These are phyloP conservation scores for Cathartes aura DNA, from an alignment of 2,113 vertebrate species.

Conservation along the genomic window DNA sequence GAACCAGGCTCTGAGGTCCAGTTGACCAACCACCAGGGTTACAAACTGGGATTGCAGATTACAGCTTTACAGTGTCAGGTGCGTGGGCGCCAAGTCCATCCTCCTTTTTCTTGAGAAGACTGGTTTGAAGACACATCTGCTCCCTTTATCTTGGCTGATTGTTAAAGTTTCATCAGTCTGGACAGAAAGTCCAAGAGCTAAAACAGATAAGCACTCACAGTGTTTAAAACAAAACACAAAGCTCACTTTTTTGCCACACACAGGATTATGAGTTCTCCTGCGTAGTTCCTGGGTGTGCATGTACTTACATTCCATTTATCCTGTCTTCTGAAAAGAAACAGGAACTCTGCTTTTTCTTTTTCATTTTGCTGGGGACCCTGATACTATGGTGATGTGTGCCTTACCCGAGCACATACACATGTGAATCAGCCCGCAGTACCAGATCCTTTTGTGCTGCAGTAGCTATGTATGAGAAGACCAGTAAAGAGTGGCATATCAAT, in stretches of 20 bases:
- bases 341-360: background rate
- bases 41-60: background rate
- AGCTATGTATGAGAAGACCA: background rate
- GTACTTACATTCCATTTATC: background rate
- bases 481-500: background rate
- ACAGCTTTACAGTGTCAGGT: background rate
- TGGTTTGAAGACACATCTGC: background rate
- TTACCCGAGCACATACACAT: background rate
- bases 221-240: background rate
- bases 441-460: background rate
- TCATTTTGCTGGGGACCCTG: background rate
- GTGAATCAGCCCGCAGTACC: background rate
- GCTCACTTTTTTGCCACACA: background rate
- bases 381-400: background rate
- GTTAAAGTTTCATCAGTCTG: background rate
- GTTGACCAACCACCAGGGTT: background rate
- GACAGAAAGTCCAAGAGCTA: background rate
- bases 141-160: background rate
- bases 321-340: background rate
- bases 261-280: background rate
- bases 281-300: rapidly evolving
- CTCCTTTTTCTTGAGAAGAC: background rate
- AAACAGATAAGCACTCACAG: background rate
- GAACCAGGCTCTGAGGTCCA: background rate
- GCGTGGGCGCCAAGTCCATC: background rate